Conservation (phyloP, 1,140 invertebrate species). For the Anadara kagoshimensis region DNA sequence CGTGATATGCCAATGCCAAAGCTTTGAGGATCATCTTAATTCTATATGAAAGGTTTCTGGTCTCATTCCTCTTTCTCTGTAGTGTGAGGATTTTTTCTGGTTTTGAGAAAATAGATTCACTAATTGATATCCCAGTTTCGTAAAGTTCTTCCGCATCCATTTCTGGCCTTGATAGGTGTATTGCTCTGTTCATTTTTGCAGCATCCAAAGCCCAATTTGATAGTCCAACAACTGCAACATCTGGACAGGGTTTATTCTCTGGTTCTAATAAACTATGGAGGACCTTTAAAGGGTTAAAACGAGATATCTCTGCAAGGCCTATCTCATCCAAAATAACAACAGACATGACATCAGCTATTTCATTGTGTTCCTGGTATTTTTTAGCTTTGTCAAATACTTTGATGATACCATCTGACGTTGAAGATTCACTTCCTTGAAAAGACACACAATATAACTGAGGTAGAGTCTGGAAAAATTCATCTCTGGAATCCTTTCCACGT, state of each 20-base stretch:
- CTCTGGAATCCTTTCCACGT: slow-evolving; percentile 44
- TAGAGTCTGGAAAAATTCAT: slow-evolving; percentile 37
- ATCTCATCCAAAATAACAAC: slow-evolving; percentile 52
- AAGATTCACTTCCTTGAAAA: slow-evolving; percentile 51
- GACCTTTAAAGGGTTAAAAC: slow-evolving; percentile 49
- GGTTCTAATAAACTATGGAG: slow-evolving; percentile 52
- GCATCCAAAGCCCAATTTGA: slow-evolving; percentile 59
- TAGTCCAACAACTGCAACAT: slow-evolving; percentile 52
- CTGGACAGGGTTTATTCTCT: slow-evolving; percentile 17
- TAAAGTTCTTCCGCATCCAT: slow-evolving; percentile 50
- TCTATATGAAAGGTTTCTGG: slow-evolving; percentile 8
- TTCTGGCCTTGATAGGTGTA: slow-evolving; percentile 51
- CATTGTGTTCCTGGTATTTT: slow-evolving; percentile 38
- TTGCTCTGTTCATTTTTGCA: slow-evolving; percentile 59
- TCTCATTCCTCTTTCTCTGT: background rate
- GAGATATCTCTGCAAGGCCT: slow-evolving; percentile 48
- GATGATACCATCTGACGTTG: slow-evolving; percentile 52
- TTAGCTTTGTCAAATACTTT: slow-evolving; percentile 52
- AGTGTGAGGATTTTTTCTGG: background rate
- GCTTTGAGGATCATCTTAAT: slow-evolving; percentile 26
- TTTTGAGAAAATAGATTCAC: background rate
- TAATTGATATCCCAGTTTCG: slow-evolving; percentile 45
- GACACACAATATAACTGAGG: slow-evolving; percentile 47
- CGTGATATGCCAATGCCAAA: slow-evolving; percentile 46
- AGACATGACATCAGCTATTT: slow-evolving; percentile 39